Percentiles rank a stretch among this genome's conserved stretches.
phyloP scores from a whole-genome alignment of 1,140 invertebrate genomes.

The Ceratina calcarata region DNA sequence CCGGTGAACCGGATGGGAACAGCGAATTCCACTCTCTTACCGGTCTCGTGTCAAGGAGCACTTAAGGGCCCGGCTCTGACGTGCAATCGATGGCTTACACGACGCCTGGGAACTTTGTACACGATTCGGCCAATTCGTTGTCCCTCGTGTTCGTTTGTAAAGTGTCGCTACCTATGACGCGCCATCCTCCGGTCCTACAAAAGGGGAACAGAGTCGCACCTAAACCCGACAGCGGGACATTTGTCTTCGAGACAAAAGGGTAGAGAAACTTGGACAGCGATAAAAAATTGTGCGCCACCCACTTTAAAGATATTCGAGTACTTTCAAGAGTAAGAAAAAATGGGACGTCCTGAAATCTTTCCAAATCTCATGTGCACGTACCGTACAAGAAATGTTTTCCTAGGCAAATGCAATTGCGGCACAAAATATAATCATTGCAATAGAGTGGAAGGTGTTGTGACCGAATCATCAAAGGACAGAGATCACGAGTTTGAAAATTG shows the following conservation, averaged over 20 bases:
- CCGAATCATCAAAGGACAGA: too few relatives aligned
- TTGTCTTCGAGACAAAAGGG: background rate
- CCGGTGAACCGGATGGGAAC: slow-evolving; percentile 30
- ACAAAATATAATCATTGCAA: too few relatives aligned
- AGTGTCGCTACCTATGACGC: slow-evolving; percentile 20
- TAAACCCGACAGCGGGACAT: background rate
- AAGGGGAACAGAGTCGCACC: background rate
- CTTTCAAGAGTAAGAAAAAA: background rate
- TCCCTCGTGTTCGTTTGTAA: slow-evolving; percentile 34
- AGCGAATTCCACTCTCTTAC: slow-evolving; percentile 38
- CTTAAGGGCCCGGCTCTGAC: slow-evolving; percentile 33
- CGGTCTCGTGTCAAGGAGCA: slow-evolving; percentile 41
- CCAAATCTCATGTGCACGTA: too few relatives aligned
- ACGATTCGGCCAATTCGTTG: slow-evolving; percentile 40
- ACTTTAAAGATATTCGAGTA: background rate
- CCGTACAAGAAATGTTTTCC: too few relatives aligned
- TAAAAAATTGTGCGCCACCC: background rate
- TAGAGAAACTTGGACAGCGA: background rate
- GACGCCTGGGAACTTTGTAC: slow-evolving; percentile 25
- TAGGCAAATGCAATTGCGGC: too few relatives aligned
- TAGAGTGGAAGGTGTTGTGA: too few relatives aligned
- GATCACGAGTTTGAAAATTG: too few relatives aligned
- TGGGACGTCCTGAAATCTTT: background rate
- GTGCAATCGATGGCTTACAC: slow-evolving; percentile 43
- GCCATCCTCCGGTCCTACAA: too few relatives aligned